These are phyloP conservation scores for Stigmatopora argus DNA, from an alignment of 2,113 vertebrate genomes.

Conservation along the genomic window DNA sequence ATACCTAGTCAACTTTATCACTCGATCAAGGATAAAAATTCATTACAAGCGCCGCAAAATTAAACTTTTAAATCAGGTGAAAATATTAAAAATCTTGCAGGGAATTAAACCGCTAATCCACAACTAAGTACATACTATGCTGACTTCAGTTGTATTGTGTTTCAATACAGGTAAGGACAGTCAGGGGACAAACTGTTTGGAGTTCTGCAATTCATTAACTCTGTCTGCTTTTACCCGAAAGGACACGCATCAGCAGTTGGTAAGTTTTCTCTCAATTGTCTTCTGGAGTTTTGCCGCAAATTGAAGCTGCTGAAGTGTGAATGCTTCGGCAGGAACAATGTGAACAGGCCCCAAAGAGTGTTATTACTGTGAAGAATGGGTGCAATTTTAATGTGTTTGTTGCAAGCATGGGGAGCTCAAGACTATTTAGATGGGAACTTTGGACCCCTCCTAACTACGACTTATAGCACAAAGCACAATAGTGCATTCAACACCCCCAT, in stretches of 20 bases:
- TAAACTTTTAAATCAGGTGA: no score
- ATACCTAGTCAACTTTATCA: no score
- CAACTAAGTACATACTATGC: not conserved
- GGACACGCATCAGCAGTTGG: not conserved
- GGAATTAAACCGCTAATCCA: not conserved
- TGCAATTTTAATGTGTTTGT: slow-evolving; percentile 33
- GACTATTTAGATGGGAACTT: slow-evolving; percentile 8
- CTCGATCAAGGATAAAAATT: no score
- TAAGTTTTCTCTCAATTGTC: not conserved
- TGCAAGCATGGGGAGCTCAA: slow-evolving; percentile 7
- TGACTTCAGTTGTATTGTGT: no score
- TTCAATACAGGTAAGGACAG: no score
- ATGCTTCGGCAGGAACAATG: slow-evolving; percentile 14
- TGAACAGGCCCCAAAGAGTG: slow-evolving; percentile 13
- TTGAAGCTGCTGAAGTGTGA: not conserved
- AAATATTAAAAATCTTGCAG: no score
- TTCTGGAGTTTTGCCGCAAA: slow-evolving; percentile 11
- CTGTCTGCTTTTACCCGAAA: not conserved
- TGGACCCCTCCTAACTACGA: slow-evolving; percentile 13
- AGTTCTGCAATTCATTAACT: not conserved
- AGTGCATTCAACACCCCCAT: slow-evolving; percentile 15
- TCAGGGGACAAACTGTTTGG: not conserved
- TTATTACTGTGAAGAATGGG: slow-evolving; percentile 40
- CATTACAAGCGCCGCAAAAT: no score
- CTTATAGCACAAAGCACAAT: slow-evolving; percentile 20